phyloP scores from a whole-genome alignment of 2,113 vertebrate genomes.

The Tichodroma muraria region DNA sequence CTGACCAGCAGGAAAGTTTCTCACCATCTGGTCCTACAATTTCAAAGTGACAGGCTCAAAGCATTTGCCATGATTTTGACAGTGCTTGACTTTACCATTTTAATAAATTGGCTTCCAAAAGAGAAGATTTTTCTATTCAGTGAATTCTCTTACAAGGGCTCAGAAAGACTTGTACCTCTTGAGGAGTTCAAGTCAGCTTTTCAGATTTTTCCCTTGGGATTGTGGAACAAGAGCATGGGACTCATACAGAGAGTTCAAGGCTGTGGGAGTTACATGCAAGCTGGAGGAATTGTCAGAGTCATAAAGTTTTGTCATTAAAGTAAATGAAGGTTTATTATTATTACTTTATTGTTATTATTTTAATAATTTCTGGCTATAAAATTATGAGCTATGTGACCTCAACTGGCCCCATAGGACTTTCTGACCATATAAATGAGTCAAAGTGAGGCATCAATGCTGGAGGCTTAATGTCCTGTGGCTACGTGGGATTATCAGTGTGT shows the following conservation, averaged over 20 bases:
- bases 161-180: not conserved
- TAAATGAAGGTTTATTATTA: not conserved
- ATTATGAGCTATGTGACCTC: not conserved
- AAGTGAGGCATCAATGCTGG: not conserved
- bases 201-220: not conserved
- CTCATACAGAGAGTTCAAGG: not conserved
- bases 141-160: not conserved
- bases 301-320: not conserved
- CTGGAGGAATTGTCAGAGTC: not conserved
- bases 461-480: not conserved
- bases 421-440: not conserved
- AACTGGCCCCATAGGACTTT: not conserved
- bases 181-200: not conserved
- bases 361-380: not conserved
- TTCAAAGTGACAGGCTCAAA: not conserved
- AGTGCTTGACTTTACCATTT: not conserved
- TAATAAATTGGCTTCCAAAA: not conserved
- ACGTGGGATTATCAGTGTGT: not conserved
- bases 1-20: constrained; percentile 5
- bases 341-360: constrained; percentile 3
- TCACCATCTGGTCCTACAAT: not conserved
- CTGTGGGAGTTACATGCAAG: not conserved
- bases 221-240: not conserved
- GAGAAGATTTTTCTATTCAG: not conserved
- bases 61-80: not conserved